Evolutionary conservation across 2,113 vertebrate genomes (phyloP).

Genomic region (Coreoperca whiteheadi): DNA sequence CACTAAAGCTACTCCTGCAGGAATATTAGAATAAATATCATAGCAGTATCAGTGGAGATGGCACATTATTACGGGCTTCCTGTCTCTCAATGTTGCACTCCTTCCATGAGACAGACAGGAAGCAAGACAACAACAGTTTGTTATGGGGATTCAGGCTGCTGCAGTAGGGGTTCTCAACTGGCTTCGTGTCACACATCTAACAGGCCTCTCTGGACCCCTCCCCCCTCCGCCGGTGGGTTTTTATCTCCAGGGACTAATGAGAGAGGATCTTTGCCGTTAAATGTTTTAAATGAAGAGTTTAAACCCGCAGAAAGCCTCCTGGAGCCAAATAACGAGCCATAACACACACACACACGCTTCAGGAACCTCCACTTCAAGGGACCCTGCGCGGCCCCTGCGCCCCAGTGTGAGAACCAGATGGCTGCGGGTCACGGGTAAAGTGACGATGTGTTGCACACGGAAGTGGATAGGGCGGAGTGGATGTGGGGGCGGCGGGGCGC

Average conservation of each 20-base stretch:
- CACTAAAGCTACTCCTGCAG: background rate
- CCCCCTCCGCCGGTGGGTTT: background rate
- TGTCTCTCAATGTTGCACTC: background rate
- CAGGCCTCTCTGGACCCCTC: background rate
- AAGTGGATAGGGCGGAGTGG: background rate
- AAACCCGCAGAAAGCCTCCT: background rate
- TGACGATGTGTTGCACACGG: background rate
- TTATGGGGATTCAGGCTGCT: background rate
- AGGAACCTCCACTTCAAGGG: background rate
- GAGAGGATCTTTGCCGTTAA: background rate
- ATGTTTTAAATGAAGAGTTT: background rate
- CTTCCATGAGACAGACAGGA: background rate
- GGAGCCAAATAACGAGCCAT: background rate
- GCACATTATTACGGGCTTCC: background rate
- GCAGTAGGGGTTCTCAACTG: background rate
- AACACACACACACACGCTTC: background rate
- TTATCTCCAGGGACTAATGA: background rate
- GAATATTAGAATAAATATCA: background rate
- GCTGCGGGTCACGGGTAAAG: background rate
- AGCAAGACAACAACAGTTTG: background rate
- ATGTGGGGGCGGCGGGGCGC: background rate
- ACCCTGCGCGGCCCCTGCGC: background rate
- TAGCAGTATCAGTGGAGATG: background rate
- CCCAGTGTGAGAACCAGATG: background rate
- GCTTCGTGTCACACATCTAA: conserved; percentile 18